Evolutionary conservation across 2,888 invertebrate genomes (phyloP).

Genomic region (Dermolepida albohirtum): DNA sequence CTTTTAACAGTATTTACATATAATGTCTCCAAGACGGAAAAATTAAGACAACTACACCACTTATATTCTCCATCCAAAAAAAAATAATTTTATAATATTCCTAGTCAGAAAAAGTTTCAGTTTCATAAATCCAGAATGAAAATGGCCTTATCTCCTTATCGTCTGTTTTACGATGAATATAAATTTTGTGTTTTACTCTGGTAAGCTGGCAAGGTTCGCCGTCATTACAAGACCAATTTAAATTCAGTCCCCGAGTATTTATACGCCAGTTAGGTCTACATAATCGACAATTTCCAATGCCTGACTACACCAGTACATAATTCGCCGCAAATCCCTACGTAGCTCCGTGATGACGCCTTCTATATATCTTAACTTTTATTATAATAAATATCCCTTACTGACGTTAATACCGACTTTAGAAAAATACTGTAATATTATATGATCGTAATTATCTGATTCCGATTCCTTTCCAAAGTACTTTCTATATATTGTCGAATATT

Average conservation of each 20-base stretch:
- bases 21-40: no score
- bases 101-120: no score
- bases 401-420: not conserved
- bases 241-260: conserved; percentile 20
- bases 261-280: conserved; percentile 8
- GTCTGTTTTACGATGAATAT: conserved; percentile 37
- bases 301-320: conserved; percentile 10
- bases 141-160: no score
- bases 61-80: no score
- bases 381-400: not conserved
- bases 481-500: no score
- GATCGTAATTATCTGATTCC: no score
- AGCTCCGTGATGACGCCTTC: conserved; percentile 4
- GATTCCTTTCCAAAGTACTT: no score
- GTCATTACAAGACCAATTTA: conserved; percentile 30
- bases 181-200: conserved; percentile 15
- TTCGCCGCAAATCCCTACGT: conserved; percentile 14
- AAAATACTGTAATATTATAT: no score
- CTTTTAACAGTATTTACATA: no score
- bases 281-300: conserved; percentile 38
- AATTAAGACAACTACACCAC: no score
- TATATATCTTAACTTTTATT: conserved; percentile 10
- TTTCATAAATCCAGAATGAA: no score
- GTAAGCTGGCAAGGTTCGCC: conserved; percentile 10
- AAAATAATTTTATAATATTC: no score